Conservation (phyloP, 2,797 vertebrate genomes). For the Limnodromus scolopaceus region DNA sequence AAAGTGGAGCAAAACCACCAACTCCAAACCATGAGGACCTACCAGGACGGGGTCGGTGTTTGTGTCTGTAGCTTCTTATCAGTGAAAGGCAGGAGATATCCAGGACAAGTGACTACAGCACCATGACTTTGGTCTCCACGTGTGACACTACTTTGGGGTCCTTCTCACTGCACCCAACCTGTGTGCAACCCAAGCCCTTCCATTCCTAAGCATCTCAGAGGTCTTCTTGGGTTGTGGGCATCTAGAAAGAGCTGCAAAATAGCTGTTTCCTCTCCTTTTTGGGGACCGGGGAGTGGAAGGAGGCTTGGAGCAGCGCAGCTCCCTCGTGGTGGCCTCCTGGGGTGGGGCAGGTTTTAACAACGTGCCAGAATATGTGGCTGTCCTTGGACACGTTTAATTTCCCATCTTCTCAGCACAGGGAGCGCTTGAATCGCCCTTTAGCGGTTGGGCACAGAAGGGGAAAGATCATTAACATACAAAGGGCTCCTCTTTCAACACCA, state of each 20-base stretch:
- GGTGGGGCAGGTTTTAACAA: neutral
- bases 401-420: neutral
- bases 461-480: slow-evolving; percentile 50
- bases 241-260: neutral
- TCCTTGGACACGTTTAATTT: slow-evolving; percentile 23
- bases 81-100: neutral
- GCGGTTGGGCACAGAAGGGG: slow-evolving; percentile 1
- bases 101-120: neutral
- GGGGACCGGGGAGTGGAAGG: neutral
- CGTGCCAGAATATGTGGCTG: neutral
- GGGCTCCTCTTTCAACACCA: slow-evolving; percentile 45
- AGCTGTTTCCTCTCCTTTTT: neutral
- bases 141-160: neutral
- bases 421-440: neutral
- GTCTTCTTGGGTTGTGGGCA: rapidly evolving
- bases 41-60: neutral
- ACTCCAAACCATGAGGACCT: neutral
- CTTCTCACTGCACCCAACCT: neutral
- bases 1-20: neutral
- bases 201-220: neutral
- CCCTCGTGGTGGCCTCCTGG: slow-evolving; percentile 2
- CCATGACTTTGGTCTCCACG: rapidly evolving
- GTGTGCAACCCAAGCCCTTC: neutral
- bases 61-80: neutral
- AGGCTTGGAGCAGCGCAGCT: neutral